A percentile compares a stretch with the other conserved stretches of the same genome.
phyloP scores from a whole-genome alignment of 1,140 invertebrate species.

The Tachypleus tridentatus region DNA sequence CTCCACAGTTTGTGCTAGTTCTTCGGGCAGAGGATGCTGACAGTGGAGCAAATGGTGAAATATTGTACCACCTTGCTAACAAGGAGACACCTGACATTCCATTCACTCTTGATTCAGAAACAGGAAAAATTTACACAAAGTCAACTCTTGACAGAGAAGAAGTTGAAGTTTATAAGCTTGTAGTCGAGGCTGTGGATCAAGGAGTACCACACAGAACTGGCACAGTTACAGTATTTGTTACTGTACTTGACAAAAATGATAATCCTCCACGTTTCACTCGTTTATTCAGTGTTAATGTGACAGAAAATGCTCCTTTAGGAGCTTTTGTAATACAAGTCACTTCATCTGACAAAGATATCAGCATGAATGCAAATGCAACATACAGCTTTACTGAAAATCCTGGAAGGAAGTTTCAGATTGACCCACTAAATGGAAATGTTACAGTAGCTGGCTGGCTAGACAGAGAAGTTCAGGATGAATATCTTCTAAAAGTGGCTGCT shows the following conservation, averaged over 20 bases:
- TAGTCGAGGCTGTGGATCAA: conserved; percentile 74
- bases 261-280: conserved; percentile 86
- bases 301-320: conserved; percentile 85
- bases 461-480: conserved; percentile 80
- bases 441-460: conserved; percentile 69
- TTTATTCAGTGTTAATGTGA: conserved; percentile 84
- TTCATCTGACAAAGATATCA: conserved; percentile 76
- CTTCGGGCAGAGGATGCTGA: conserved; percentile 75
- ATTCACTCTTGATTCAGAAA: conserved; percentile 65
- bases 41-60: conserved; percentile 68
- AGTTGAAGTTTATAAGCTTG: conserved; percentile 64
- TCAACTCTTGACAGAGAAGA: conserved; percentile 74
- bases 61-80: conserved; percentile 63
- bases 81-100: conserved; percentile 33
- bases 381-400: conserved; percentile 81
- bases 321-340: conserved; percentile 86
- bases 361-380: conserved; percentile 72
- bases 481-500: conserved; percentile 70
- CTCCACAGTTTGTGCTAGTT: conserved; percentile 59
- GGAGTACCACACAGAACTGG: conserved; percentile 68
- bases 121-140: conserved; percentile 74
- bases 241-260: conserved; percentile 87
- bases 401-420: conserved; percentile 77
- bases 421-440: conserved; percentile 75
- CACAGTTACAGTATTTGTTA: conserved; percentile 68